Percentiles rank a stretch among this genome's conserved stretches.
Evolutionary conservation across 2,113 vertebrate species (phyloP).

Genomic region (Pontoporia blainvillei): DNA sequence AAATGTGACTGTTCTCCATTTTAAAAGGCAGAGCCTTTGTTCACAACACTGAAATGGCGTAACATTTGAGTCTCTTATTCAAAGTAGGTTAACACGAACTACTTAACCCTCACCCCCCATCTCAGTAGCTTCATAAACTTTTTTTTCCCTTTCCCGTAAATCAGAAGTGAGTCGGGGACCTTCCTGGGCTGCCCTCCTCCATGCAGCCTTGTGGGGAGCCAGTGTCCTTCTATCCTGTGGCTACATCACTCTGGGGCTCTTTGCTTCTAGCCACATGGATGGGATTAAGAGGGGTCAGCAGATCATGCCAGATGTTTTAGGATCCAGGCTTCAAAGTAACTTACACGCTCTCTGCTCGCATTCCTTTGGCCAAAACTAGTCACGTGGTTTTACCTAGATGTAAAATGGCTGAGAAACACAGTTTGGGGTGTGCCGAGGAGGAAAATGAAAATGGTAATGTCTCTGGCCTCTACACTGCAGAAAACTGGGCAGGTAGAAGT

Average conservation of each 20-base stretch:
- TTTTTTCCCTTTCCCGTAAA: not conserved
- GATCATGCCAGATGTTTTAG: not conserved
- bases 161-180: no score
- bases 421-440: not conserved
- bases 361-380: not conserved
- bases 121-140: not conserved
- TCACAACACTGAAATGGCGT: not conserved
- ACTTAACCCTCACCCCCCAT: not conserved
- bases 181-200: not conserved
- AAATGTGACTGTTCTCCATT: not conserved
- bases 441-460: not conserved
- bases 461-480: not conserved
- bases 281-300: not conserved
- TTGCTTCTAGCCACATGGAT: not conserved
- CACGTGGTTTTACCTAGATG: not conserved
- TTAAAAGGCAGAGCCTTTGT: not conserved
- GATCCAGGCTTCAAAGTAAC: not conserved
- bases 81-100: not conserved
- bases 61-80: not conserved
- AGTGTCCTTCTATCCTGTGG: accelerated
- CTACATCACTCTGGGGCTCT: accelerated
- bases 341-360: not conserved
- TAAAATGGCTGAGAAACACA: not conserved
- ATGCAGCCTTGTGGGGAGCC: accelerated
- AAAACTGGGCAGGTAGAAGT: not conserved